These are phyloP conservation scores for Drosophila setosimentum DNA, from an alignment of 2,888 invertebrate species.

Conservation along the genomic window DNA sequence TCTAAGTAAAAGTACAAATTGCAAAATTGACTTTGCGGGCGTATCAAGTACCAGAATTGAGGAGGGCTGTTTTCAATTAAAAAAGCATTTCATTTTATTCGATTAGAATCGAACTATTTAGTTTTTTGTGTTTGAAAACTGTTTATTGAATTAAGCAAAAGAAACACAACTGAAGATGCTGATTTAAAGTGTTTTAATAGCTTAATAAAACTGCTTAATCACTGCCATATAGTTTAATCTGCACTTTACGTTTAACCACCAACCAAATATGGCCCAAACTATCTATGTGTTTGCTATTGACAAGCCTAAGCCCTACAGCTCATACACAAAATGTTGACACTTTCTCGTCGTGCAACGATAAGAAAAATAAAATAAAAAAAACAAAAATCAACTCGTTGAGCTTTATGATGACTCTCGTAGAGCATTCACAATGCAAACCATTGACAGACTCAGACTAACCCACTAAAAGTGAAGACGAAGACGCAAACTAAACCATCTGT, in stretches of 20 bases:
- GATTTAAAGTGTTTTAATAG: background rate
- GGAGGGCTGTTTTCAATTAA: background rate
- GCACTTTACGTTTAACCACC: constrained; percentile 12
- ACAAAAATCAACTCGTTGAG: constrained; percentile 34
- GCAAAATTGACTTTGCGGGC: background rate
- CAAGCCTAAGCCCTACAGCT: constrained; percentile 33
- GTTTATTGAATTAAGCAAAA: background rate
- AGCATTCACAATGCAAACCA: constrained; percentile 36
- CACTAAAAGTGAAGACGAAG: constrained; percentile 33
- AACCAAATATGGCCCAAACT: constrained; percentile 25
- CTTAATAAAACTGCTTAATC: constrained; percentile 15
- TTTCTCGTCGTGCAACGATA: constrained; percentile 34
- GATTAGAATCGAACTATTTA: background rate
- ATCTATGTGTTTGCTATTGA: constrained; percentile 29
- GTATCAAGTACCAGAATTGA: background rate
- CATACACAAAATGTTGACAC: constrained; percentile 41
- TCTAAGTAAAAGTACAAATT: constrained; percentile 3
- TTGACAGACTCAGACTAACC: constrained; percentile 37
- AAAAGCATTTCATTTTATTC: background rate
- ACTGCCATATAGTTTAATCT: constrained; percentile 17
- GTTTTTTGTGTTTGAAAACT: background rate
- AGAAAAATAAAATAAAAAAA: background rate
- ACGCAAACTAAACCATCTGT: constrained; percentile 55
- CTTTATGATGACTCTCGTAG: constrained; percentile 36
- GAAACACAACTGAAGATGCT: background rate